These are phyloP conservation scores for Babyrousa celebensis DNA, from an alignment of 2,797 vertebrate genomes.

Conservation along the genomic window DNA sequence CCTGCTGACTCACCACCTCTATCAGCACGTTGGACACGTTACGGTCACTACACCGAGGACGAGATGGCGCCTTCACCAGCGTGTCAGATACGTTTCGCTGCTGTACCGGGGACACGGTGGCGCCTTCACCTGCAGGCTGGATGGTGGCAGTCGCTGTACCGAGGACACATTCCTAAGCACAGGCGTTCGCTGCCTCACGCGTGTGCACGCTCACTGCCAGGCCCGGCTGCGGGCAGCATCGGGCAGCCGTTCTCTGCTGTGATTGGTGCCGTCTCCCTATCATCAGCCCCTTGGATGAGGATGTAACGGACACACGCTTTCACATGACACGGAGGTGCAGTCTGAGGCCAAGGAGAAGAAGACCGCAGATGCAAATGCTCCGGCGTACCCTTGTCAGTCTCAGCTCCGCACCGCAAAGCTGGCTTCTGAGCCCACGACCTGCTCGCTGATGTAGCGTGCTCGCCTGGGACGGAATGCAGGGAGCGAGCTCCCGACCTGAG, in stretches of 20 bases:
- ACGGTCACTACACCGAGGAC: background rate
- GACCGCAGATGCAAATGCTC: background rate
- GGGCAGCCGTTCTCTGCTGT: background rate
- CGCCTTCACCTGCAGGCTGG: too few relatives aligned
- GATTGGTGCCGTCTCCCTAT: rapidly evolving
- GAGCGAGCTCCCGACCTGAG: background rate
- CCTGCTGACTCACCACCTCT: background rate
- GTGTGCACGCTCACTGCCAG: too few relatives aligned
- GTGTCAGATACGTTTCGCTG: too few relatives aligned
- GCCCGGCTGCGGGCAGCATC: rapidly evolving
- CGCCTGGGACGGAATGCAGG: background rate
- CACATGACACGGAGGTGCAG: background rate
- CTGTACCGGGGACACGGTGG: too few relatives aligned
- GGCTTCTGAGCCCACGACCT: background rate
- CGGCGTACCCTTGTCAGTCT: background rate
- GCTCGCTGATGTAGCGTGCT: background rate
- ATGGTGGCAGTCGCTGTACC: background rate
- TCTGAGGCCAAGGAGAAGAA: background rate
- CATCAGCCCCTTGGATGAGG: background rate
- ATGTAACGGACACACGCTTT: rapidly evolving
- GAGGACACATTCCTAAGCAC: too few relatives aligned
- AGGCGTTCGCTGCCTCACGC: rapidly evolving
- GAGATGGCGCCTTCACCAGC: too few relatives aligned
- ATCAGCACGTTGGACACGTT: background rate
- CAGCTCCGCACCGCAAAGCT: background rate